phyloP scores from a whole-genome alignment of 2,113 vertebrate species.

The Hyperoodon ampullatus region DNA sequence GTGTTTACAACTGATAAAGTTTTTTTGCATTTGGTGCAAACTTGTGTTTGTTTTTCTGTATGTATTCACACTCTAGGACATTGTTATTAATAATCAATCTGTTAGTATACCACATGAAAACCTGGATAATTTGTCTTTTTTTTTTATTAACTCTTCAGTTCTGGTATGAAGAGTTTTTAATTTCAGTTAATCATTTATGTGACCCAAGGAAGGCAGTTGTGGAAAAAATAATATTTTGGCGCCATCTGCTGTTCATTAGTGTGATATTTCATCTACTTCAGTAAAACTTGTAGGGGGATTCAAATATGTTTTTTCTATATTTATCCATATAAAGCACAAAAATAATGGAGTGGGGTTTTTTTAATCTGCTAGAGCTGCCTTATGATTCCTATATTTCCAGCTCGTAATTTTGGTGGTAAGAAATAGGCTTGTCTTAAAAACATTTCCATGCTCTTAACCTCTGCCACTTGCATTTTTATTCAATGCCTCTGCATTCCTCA shows the following conservation, averaged over 20 bases:
- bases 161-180: background rate
- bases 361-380: background rate
- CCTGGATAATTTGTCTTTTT: background rate
- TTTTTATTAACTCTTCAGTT: background rate
- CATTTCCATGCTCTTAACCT: background rate
- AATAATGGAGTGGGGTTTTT: background rate
- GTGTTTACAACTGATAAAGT: background rate
- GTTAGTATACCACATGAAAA: slow-evolving; percentile 16
- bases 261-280: background rate
- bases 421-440: slow-evolving; percentile 14
- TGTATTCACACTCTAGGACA: background rate
- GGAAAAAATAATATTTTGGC: slow-evolving; percentile 57
- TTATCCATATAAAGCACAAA: slow-evolving; percentile 5
- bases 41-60: slow-evolving; percentile 33
- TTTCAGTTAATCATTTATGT: slow-evolving; percentile 55
- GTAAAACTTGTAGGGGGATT: slow-evolving; percentile 25
- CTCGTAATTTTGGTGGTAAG: background rate
- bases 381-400: background rate
- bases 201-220: background rate
- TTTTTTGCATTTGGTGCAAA: slow-evolving; percentile 21
- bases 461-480: background rate
- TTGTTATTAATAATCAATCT: background rate
- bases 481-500: background rate
- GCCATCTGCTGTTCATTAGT: slow-evolving; percentile 74
- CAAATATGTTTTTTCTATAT: background rate